These are phyloP conservation scores for Sitophilus oryzae DNA, from an alignment of 1,140 invertebrate species.

Conservation along the genomic window DNA sequence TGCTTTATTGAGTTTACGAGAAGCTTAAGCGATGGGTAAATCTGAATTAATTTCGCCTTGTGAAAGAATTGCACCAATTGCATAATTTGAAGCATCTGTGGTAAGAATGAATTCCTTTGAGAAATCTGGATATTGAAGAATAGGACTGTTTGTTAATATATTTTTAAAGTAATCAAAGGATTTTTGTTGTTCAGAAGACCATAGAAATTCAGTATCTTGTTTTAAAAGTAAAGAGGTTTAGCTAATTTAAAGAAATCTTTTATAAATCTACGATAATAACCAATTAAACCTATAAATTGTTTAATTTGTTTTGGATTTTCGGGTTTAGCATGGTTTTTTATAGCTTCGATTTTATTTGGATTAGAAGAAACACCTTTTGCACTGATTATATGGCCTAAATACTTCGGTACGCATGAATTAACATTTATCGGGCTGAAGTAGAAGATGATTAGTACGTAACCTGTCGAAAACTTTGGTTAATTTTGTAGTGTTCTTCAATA, in stretches of 20 bases:
- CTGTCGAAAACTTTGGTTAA: constrained; percentile 16
- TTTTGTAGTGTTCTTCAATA: constrained; percentile 32
- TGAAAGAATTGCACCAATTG: too few relatives aligned
- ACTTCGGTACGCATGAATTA: constrained; percentile 33
- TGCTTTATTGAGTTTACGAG: too few relatives aligned
- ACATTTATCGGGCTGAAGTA: too few relatives aligned
- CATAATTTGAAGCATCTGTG: constrained; percentile 41
- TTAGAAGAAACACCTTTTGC: constrained; percentile 44
- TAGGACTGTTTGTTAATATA: constrained; percentile 39
- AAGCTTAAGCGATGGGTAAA: constrained; percentile 32
- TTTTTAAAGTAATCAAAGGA: constrained; percentile 41
- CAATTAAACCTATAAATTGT: too few relatives aligned
- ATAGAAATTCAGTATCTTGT: constrained; percentile 19
- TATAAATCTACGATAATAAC: too few relatives aligned
- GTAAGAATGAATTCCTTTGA: too few relatives aligned
- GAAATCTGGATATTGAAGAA: constrained; percentile 42
- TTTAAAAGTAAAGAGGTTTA: constrained; percentile 25
- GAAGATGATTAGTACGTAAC: too few relatives aligned
- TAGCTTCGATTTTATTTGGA: constrained; percentile 40
- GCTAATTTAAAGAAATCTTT: constrained; percentile 20
- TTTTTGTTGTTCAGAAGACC: too few relatives aligned
- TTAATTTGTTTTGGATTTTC: too few relatives aligned
- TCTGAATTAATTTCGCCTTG: too few relatives aligned
- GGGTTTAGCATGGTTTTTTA: constrained; percentile 44
- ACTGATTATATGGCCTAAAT: constrained; percentile 38